Percentiles rank a stretch among this genome's conserved stretches.
phyloP scores from a whole-genome alignment of 2,888 invertebrate species.

The Catocala nupta region DNA sequence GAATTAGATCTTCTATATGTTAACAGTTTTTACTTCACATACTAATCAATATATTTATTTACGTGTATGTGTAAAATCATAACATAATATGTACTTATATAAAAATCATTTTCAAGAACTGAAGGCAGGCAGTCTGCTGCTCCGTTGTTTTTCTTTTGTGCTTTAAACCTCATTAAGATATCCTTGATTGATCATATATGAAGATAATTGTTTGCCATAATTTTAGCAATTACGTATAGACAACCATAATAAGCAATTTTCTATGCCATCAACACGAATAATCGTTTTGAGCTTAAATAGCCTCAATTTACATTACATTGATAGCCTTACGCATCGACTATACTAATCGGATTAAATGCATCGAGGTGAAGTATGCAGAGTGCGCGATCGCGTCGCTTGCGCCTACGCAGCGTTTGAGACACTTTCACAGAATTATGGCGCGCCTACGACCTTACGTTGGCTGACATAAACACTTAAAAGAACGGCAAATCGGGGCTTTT shows the following conservation, averaged over 20 bases:
- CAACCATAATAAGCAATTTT: conserved; percentile 48
- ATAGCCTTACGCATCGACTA: conserved; percentile 52
- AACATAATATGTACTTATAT: too few species aligned
- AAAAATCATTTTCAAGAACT: too few species aligned
- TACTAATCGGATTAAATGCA: conserved; percentile 77
- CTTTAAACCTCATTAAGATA: too few species aligned
- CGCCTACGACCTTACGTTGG: conserved; percentile 76
- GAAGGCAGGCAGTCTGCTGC: too few species aligned
- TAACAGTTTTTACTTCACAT: too few species aligned
- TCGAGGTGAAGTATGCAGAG: conserved; percentile 58
- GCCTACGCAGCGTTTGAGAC: conserved; percentile 75
- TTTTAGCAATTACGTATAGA: conserved; percentile 49
- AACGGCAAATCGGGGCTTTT: conserved; percentile 67
- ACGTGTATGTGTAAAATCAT: too few species aligned
- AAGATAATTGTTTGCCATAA: conserved; percentile 3
- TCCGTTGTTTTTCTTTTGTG: too few species aligned
- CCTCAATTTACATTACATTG: conserved; percentile 57
- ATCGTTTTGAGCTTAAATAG: conserved; percentile 56
- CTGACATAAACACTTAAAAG: conserved; percentile 70
- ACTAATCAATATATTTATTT: too few species aligned
- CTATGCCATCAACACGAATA: conserved; percentile 52
- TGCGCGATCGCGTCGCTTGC: conserved; percentile 59
- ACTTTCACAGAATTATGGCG: conserved; percentile 75
- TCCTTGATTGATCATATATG: too few species aligned
- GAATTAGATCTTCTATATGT: too few species aligned